phyloP scores from a whole-genome alignment of 2,113 vertebrate genomes.

The Cyprinodon variegatus region DNA sequence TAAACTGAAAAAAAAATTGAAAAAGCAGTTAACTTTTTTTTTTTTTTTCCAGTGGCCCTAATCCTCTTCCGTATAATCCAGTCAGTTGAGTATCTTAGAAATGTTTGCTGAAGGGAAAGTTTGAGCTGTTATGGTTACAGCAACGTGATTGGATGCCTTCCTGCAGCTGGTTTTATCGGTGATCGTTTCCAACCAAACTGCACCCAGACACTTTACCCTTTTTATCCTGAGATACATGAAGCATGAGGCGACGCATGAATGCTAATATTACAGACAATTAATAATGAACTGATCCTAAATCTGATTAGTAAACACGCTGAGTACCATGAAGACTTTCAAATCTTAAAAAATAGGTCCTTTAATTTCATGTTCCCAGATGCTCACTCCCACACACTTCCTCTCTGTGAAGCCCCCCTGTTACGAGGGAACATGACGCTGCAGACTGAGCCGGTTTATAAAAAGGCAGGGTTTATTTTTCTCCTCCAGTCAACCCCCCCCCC shows the following conservation, averaged over 20 bases:
- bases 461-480: conserved; percentile 46
- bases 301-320: conserved; percentile 28
- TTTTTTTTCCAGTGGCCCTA: too few species aligned
- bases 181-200: neutral
- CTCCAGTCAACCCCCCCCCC: conserved; percentile 1
- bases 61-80: too few species aligned
- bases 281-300: conserved; percentile 34
- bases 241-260: conserved; percentile 21
- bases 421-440: conserved; percentile 67
- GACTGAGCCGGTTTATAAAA: conserved; percentile 67
- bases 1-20: too few species aligned
- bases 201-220: neutral
- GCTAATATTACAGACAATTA: conserved; percentile 47
- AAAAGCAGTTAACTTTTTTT: too few species aligned
- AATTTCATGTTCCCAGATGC: neutral
- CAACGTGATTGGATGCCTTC: neutral
- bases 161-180: neutral
- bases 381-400: conserved; percentile 3
- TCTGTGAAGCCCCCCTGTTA: conserved; percentile 34
- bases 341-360: conserved; percentile 21
- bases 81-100: too few species aligned
- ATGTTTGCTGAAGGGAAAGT: too few species aligned
- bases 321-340: conserved; percentile 13
- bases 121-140: neutral
- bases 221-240: conserved; percentile 21